Evolutionary conservation across 1,140 invertebrate species (phyloP).

Genomic region (Neodiprion virginianus): DNA sequence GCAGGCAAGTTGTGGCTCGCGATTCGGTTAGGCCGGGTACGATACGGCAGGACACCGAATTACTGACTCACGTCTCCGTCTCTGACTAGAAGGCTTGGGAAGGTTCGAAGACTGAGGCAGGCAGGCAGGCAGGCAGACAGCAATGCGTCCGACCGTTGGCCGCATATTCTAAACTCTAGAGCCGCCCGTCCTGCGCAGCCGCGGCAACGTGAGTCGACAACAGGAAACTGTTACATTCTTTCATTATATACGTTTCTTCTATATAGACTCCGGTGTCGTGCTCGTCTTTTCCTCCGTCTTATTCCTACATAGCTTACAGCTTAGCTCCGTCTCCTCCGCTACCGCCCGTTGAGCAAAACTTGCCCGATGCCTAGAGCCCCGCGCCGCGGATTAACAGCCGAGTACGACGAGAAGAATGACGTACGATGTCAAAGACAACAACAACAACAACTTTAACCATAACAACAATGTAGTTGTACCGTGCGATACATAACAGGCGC

Average conservation of each 20-base stretch:
- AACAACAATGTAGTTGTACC: too few species aligned
- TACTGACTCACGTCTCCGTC: conserved; percentile 1
- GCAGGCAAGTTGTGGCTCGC: neutral
- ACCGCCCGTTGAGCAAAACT: too few species aligned
- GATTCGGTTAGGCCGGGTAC: conserved; percentile 22
- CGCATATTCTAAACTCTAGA: too few species aligned
- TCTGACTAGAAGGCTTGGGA: neutral
- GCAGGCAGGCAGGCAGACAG: neutral
- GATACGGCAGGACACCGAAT: neutral
- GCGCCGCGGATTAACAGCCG: too few species aligned
- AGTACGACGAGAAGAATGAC: too few species aligned
- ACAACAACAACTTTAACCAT: too few species aligned
- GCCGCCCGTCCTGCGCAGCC: neutral
- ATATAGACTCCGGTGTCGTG: neutral
- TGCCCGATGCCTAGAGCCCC: too few species aligned
- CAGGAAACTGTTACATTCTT: conserved; percentile 46
- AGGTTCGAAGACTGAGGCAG: neutral
- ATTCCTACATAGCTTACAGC: neutral
- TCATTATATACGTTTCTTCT: conserved; percentile 12
- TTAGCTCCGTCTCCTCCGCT: too few species aligned
- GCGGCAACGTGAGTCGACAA: conserved; percentile 20
- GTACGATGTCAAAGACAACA: too few species aligned
- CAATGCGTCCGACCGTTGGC: neutral
- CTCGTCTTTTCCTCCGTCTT: neutral
- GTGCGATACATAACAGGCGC: too few species aligned